Base-by-base conservation (phyloP, 1,140 invertebrate species). In the Hycleus phaleratus region DNA sequence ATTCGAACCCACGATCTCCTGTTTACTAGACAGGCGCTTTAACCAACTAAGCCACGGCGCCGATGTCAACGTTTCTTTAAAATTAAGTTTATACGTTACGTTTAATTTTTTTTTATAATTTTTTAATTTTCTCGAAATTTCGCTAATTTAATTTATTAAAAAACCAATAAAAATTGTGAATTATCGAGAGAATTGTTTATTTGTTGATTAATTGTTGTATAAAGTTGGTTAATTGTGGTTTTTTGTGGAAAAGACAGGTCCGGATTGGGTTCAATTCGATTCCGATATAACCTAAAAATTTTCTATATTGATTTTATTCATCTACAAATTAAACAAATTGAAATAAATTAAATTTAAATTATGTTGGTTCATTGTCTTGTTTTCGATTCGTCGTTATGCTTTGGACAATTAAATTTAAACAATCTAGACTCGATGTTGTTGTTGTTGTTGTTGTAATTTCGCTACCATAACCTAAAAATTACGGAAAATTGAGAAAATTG, bases 401-500 rank as follows among this genome's bases (percentile, higher is more conserved):
- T 70, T 84, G 82, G n/a, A 84, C 82, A 59, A 84, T 84, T 59
- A 83, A 74, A 68, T 76, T 84, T 0, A 84, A 74, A 44, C 81
- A 83, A 62, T 84, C 82, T 61, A 84, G 66, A 56, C 81, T 83
- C 38, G 81, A 83, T 38, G 81, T 11, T 12, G n/a, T 44, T 44
- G 43, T 44, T 44, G n/a, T 44, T 44, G 18, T 44, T 12, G n/a
- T 12, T 44, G 43, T 44, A 44, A 5, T 12, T 44, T 5, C 5
- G 9, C 43, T 7, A 32, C 32, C 32, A 32, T 44, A 44, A 44
- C 43, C 9, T 47, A 18, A 18, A 18, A 18, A 18, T 18, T 18
- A 18, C 18, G 18, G 1, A 18, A 18, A 18, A 18, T 18, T 18
- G 18, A 18, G 18, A 18, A 18, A 18, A 18, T 18, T 18, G 18